A percentile compares a stretch with the other conserved stretches of the same genome.
These are phyloP conservation scores for Engystomops pustulosus DNA, from an alignment of 2,113 vertebrate genomes.

Conservation along the genomic window DNA sequence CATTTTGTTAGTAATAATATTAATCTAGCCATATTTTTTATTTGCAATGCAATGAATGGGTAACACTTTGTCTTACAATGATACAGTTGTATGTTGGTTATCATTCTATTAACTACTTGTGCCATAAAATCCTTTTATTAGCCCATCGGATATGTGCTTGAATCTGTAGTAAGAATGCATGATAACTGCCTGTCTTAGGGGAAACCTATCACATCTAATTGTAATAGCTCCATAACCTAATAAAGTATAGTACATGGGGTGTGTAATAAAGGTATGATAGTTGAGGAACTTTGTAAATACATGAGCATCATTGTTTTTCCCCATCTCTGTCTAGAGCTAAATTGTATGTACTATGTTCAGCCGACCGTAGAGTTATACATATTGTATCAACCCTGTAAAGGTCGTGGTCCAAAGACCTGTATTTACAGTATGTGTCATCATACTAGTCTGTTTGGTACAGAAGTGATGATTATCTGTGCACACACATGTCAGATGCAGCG, in stretches of 20 bases:
- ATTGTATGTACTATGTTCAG: background rate
- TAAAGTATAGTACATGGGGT: background rate
- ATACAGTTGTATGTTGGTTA: too few species aligned
- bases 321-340: background rate
- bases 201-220: background rate
- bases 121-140: background rate
- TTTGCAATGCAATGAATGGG: background rate
- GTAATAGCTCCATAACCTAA: background rate
- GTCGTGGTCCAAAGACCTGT: too few species aligned
- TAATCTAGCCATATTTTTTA: slow-evolving; percentile 36
- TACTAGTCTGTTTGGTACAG: too few species aligned
- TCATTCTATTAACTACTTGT: slow-evolving; percentile 27
- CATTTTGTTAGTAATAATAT: background rate
- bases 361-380: too few species aligned
- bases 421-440: too few species aligned
- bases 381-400: too few species aligned
- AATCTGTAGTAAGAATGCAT: background rate
- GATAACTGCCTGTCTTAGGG: background rate
- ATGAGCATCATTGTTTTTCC: background rate
- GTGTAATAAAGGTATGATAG: background rate
- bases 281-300: background rate
- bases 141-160: background rate
- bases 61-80: background rate
- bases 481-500: too few species aligned
- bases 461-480: too few species aligned